Percentiles rank a stretch among this genome's conserved stretches.
Evolutionary conservation across 2,888 invertebrate genomes (phyloP).

Genomic region (Caenorhabditis angaria): DNA sequence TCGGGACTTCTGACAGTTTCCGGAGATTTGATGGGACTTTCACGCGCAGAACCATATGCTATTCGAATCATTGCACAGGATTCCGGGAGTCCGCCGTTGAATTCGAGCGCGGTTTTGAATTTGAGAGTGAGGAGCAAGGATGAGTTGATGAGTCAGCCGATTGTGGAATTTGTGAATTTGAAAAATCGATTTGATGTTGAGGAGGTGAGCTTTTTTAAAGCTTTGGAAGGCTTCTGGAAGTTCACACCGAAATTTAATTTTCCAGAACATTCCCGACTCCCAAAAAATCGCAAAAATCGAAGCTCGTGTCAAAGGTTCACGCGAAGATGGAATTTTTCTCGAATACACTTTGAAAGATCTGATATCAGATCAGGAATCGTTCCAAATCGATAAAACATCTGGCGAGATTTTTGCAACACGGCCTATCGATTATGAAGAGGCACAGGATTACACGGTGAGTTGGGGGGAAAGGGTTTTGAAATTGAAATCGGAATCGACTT

Average conservation of each 20-base stretch:
- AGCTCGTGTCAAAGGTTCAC: constrained; percentile 24
- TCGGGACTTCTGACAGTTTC: constrained; percentile 18
- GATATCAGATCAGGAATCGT: constrained; percentile 27
- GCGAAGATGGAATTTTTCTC: constrained; percentile 11
- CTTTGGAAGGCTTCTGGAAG: neutral
- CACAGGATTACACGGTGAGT: constrained; percentile 51
- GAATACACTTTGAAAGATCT: constrained; percentile 32
- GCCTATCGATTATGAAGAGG: constrained; percentile 53
- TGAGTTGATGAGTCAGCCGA: constrained; percentile 20
- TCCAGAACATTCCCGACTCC: constrained; percentile 22
- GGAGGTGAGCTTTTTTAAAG: constrained; percentile 19
- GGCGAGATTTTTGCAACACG: constrained; percentile 54
- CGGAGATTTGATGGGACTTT: constrained; percentile 21
- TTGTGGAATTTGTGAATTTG: constrained; percentile 20
- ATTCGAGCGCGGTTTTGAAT: constrained; percentile 20
- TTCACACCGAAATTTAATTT: neutral
- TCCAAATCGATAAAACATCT: constrained; percentile 54
- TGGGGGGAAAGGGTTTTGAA: neutral
- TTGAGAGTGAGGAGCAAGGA: constrained; percentile 18
- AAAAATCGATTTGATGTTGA: constrained; percentile 13
- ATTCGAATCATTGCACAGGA: constrained; percentile 19
- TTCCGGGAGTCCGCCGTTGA: constrained; percentile 18
- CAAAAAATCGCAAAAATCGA: constrained; percentile 26
- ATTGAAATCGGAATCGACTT: neutral
- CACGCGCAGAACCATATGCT: constrained; percentile 23